These are phyloP conservation scores for Sisor rabdophorus DNA, from an alignment of 2,113 vertebrate genomes.

Conservation along the genomic window DNA sequence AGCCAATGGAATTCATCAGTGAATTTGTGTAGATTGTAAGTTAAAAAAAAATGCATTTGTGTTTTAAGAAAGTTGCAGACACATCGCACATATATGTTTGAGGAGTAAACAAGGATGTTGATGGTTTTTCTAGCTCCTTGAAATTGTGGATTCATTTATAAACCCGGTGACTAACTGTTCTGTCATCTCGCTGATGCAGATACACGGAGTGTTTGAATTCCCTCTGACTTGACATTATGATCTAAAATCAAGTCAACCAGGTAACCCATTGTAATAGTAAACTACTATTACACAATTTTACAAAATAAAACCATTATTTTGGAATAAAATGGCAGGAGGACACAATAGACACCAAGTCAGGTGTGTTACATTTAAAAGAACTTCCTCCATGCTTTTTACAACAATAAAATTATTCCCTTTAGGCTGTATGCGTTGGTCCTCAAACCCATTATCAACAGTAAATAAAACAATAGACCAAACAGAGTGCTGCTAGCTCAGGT, in stretches of 20 bases:
- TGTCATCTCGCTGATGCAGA: slow-evolving; percentile 58
- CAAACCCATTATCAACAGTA: slow-evolving; percentile 1
- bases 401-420: background rate
- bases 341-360: background rate
- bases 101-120: slow-evolving; percentile 61
- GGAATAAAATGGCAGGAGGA: background rate
- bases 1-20: slow-evolving; percentile 67
- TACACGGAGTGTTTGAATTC: slow-evolving; percentile 57
- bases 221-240: background rate
- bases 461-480: slow-evolving; percentile 35
- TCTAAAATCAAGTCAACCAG: background rate
- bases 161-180: slow-evolving; percentile 55
- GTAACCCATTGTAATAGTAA: background rate
- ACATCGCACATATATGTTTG: slow-evolving; percentile 49
- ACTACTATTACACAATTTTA: background rate
- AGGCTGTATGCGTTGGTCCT: slow-evolving; percentile 7
- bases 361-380: background rate
- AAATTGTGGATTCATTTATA: slow-evolving; percentile 57
- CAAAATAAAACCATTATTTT: background rate
- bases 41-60: background rate
- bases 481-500: slow-evolving; percentile 31
- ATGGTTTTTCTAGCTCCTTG: slow-evolving; percentile 48
- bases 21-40: slow-evolving; percentile 38
- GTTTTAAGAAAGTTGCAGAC: slow-evolving; percentile 2
- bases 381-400: background rate